Evolutionary conservation across 35 echinoderm and acorn worm species (phyloP).

Genomic region (Apostichopus japonicus): DNA sequence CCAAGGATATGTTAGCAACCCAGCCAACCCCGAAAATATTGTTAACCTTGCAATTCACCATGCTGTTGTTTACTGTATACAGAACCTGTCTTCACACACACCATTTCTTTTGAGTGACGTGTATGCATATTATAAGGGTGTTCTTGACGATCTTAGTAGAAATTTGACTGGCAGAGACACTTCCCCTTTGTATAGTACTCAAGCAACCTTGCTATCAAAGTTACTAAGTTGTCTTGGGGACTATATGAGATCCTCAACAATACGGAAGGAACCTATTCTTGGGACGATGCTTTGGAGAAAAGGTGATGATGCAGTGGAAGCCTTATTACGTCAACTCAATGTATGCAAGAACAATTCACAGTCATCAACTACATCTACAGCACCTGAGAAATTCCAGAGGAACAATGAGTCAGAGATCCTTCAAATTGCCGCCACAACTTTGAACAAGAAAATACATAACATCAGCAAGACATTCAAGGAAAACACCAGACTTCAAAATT

Average conservation of each 20-base stretch:
- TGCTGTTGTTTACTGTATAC: conserved; percentile 42
- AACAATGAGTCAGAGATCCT: not conserved
- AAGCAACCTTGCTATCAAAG: conserved; percentile 13
- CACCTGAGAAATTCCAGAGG: not conserved
- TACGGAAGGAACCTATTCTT: not conserved
- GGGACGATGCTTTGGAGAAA: not conserved
- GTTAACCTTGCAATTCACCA: not conserved
- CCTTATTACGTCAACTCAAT: not conserved
- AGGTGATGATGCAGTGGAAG: not conserved
- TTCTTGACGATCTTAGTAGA: not conserved
- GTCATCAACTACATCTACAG: not conserved
- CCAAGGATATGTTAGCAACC: conserved; percentile 7
- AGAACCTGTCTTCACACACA: not conserved
- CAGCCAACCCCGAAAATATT: conserved; percentile 29
- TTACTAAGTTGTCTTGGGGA: not conserved
- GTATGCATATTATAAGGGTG: conserved; percentile 5
- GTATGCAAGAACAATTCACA: not conserved
- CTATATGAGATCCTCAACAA: conserved; percentile 1
- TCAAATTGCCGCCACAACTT: not conserved
- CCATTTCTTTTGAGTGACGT: conserved; percentile 31
- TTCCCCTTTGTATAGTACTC: not conserved
- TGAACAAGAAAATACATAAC: not conserved
- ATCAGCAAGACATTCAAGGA: not conserved
- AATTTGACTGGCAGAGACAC: not conserved
- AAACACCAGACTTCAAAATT: not conserved